Conservation (phyloP, 2,888 invertebrate genomes). For the Bombylius major region DNA sequence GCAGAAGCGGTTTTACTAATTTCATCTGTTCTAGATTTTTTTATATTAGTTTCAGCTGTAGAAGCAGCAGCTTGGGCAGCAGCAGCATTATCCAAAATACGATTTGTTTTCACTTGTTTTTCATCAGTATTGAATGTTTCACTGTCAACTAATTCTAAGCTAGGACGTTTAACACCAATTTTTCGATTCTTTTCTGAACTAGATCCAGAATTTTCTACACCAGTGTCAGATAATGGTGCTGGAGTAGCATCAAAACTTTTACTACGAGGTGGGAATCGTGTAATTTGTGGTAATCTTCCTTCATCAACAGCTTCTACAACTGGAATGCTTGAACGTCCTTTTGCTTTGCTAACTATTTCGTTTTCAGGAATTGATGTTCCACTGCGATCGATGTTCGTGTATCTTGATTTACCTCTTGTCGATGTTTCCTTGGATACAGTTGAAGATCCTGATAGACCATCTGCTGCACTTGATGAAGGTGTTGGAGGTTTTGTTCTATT, state of each 20-base stretch:
- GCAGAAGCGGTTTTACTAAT: neutral
- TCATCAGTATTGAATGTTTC: conserved; percentile 63
- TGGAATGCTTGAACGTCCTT: conserved; percentile 13
- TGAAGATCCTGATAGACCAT: conserved; percentile 26
- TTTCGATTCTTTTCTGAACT: conserved; percentile 27
- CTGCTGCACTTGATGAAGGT: conserved; percentile 35
- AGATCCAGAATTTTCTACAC: conserved; percentile 48
- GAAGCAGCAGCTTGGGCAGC: neutral
- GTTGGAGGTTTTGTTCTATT: conserved; percentile 40
- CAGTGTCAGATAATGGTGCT: conserved; percentile 32
- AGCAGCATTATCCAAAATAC: conserved; percentile 24
- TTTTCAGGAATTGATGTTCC: conserved; percentile 39
- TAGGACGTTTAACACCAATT: conserved; percentile 49
- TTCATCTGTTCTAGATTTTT: neutral
- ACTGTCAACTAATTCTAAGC: conserved; percentile 68
- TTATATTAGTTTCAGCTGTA: neutral
- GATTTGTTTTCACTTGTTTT: conserved; percentile 31
- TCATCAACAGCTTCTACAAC: conserved; percentile 26
- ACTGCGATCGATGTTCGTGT: conserved; percentile 34
- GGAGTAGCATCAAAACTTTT: conserved; percentile 30
- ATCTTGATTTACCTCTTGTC: conserved; percentile 38
- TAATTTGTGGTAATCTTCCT: conserved; percentile 60
- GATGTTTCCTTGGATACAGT: conserved; percentile 35
- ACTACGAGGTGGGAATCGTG: conserved; percentile 70
- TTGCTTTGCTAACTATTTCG: conserved; percentile 25